Percentiles rank a stretch among this genome's conserved stretches.
These are phyloP conservation scores for Aproaerema taeniolella DNA, from an alignment of 2,888 invertebrate genomes.

Conservation along the genomic window DNA sequence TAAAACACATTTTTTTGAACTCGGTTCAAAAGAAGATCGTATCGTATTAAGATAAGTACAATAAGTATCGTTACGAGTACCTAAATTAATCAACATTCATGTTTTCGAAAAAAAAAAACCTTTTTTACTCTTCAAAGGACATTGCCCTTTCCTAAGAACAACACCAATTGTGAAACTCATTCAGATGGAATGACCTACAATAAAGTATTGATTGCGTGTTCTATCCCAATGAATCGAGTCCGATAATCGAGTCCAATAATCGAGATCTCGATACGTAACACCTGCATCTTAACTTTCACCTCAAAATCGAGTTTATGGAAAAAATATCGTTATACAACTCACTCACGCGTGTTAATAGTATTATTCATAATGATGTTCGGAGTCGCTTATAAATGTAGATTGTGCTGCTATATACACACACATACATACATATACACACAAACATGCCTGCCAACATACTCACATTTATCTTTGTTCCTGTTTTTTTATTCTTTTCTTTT, in stretches of 20 bases:
- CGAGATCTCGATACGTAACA: slow-evolving; percentile 46
- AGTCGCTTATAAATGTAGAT: not conserved
- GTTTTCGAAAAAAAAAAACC: too few relatives aligned
- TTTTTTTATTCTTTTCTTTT: too few relatives aligned
- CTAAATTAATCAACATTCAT: too few relatives aligned
- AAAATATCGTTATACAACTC: slow-evolving; percentile 58
- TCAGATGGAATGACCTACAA: slow-evolving; percentile 30
- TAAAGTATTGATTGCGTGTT: slow-evolving; percentile 49
- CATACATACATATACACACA: too few relatives aligned
- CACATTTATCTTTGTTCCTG: too few relatives aligned
- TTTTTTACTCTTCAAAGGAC: not conserved
- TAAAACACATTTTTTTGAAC: too few relatives aligned
- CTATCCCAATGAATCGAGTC: slow-evolving; percentile 41
- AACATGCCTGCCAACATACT: too few relatives aligned
- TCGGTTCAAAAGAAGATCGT: too few relatives aligned
- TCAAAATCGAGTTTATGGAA: slow-evolving; percentile 48
- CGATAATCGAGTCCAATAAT: slow-evolving; percentile 25
- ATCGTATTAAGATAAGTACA: too few relatives aligned
- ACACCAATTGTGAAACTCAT: not conserved
- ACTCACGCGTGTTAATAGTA: slow-evolving; percentile 31
- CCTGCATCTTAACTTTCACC: slow-evolving; percentile 58
- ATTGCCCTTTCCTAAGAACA: not conserved
- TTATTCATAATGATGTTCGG: slow-evolving; percentile 17
- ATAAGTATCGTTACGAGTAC: too few relatives aligned
- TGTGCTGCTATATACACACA: too few relatives aligned